phyloP scores from a whole-genome alignment of 2,113 vertebrate species.

The Setophaga kirtlandii region DNA sequence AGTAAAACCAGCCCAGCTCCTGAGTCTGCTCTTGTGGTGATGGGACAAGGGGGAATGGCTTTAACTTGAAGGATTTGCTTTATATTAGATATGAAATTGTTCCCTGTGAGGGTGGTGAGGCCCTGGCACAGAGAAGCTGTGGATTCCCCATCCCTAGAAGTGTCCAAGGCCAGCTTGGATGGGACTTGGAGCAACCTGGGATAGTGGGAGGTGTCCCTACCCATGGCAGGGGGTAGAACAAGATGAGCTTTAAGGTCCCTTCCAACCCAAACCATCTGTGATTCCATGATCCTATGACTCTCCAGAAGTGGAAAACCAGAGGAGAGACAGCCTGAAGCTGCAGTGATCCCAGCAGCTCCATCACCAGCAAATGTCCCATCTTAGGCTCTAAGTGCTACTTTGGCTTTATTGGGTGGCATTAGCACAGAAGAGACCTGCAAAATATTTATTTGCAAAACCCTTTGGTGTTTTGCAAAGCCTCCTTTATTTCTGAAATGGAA shows the following conservation, averaged over 20 bases:
- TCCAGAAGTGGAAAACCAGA: not conserved
- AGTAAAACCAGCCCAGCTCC: conserved; percentile 49
- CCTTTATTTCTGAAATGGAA: not conserved
- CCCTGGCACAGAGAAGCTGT: not conserved
- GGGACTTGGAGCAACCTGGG: rapidly evolving
- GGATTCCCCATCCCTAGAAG: not conserved
- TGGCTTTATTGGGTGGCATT: not conserved
- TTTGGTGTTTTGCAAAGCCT: not conserved
- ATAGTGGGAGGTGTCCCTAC: not conserved
- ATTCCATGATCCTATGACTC: not conserved
- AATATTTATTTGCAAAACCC: not conserved
- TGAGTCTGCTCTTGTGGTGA: rapidly evolving
- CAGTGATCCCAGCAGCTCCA: not conserved
- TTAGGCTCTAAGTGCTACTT: rapidly evolving
- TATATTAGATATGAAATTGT: not conserved
- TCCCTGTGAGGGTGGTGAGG: not conserved
- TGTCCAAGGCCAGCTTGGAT: rapidly evolving
- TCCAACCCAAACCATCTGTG: not conserved
- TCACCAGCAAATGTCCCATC: not conserved
- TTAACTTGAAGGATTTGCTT: not conserved
- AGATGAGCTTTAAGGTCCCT: not conserved
- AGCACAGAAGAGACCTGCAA: not conserved
- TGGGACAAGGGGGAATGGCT: not conserved
- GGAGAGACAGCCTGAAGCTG: not conserved
- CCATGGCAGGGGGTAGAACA: rapidly evolving